Evolutionary conservation across 2,797 vertebrate species (phyloP), one percentile per base, ranked within the genome.

Genomic region (Danio tinwini): DNA sequence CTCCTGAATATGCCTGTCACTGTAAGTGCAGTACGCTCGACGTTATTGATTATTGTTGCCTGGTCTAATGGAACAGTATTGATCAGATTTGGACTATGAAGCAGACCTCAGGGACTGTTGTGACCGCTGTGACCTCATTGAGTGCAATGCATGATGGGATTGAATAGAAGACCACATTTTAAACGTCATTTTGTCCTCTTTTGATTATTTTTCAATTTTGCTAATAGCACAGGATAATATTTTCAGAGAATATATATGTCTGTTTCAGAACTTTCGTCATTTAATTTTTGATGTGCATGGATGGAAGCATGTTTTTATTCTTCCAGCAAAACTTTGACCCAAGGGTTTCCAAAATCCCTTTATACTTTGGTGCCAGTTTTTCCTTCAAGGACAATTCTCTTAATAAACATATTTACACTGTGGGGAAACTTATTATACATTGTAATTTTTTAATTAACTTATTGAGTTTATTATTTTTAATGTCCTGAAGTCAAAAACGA

Each of bases 21-120:
- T 72, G 17, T 75, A 55, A 65, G 10, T 37, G 42, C 47, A 63
- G 65, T 13, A 21, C 37, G 59, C 21, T 56, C 16, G 7, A 29
- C 9, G 56, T 64, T 76, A 84, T 84, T 19, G 78, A 84, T 81
- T 62, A 59, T 37, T 40, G 16, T 45, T 69, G 71, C 78, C 82
- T 81, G 81, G 47, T 56, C 53, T 78, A 62, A 84, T 75, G 71
- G 74, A 74, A 65, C 80, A 10, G 16, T 79, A 81, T 85, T 71
- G 81, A 81, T 47, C 62, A 56, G 77, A 19, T 21, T 39, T 59
- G 42, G 64, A 64, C 21, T 16, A 69, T 55, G 59, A 63, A 55
- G 50, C 58, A 59, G 59, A 53, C 62, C 70, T 65, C 37, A 16
- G 56, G 19, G 74, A 50, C 53, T 82, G 39, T 81, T 82, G 81